Base-by-base conservation (phyloP, 2,113 vertebrate species). In the Ellobius talpinus region DNA sequence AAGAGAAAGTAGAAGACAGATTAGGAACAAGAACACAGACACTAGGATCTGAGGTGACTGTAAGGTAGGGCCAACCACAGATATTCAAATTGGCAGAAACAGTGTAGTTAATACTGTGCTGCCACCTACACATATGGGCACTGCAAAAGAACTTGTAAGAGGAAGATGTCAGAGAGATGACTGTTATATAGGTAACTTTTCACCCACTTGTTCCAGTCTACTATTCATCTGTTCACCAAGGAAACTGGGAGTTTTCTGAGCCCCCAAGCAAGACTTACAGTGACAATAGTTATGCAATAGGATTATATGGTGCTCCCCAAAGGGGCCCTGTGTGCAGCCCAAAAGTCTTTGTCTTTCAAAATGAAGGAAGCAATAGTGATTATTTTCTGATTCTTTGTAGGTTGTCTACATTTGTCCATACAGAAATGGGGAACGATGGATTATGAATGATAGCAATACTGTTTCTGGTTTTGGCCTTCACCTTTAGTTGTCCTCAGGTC, bases 1-100 rank as follows among this genome's bases (percentile, higher is more conserved):
- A 17, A 36, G 8, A 68, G 55, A 33, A 50, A n/a, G 23, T 21
- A 74, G 23, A 36, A 16, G 31, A 29, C 17, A 61, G 3, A 16
- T 9, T 0, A 24, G 39, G 13, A 42, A 31, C 12, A 66, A 45
- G 45, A 4, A 2, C 0, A 0, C 24, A 13, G 61, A 26, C 14
- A 14, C 7, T 10, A 17, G 4, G 24, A 65, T 36, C 11, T 2
- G 4, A 5, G 23, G 16, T 36, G n/a, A 45, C 24, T 24, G 9
- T 39, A 1, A 5, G 58, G 39, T 23, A 47, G 14, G 26, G 47
- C 2, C 26, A 50, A 2, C 3, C 6, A 2, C 7, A 12, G 5
- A 13, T 1, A 1, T 3, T 58, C 58, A 21, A 3, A 33, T 29
- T 12, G 31, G 7, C 2, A 10, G 19, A 36, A 47, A 12, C 12